Evolutionary conservation across 2,113 vertebrate genomes (phyloP).

Genomic region (Thunnus thynnus): DNA sequence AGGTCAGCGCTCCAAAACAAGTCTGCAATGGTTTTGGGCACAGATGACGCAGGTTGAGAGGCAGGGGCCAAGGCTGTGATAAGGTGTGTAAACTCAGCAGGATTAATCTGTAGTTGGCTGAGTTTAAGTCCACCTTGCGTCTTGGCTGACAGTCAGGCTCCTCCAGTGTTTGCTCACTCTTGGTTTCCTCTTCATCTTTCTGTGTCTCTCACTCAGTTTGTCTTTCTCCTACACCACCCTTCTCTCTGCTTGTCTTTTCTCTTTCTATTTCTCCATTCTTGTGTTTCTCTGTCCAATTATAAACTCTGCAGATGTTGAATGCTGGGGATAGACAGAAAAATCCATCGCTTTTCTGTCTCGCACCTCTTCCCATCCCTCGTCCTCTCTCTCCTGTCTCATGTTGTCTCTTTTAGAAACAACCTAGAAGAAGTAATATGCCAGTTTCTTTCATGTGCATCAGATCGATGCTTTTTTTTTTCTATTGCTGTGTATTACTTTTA

Average conservation of each 20-base stretch:
- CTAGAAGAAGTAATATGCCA: too few species aligned
- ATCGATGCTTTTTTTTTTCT: too few species aligned
- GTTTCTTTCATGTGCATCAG: too few species aligned
- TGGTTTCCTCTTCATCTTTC: conserved; percentile 21
- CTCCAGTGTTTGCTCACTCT: conserved; percentile 4
- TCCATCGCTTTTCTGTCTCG: not conserved
- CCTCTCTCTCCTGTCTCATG: too few species aligned
- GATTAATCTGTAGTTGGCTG: conserved; percentile 60
- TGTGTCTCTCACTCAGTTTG: not conserved
- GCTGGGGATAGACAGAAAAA: not conserved
- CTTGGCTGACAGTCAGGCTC: conserved; percentile 44
- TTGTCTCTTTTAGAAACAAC: too few species aligned
- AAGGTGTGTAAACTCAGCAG: conserved; percentile 53
- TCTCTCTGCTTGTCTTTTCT: not conserved
- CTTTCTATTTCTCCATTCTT: not conserved
- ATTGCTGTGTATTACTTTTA: not conserved
- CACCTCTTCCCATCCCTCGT: not conserved
- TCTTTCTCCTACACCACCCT: not conserved
- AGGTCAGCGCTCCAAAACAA: conserved; percentile 40
- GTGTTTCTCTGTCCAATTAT: not conserved
- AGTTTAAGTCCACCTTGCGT: conserved; percentile 65
- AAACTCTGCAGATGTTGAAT: not conserved
- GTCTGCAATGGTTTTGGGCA: conserved; percentile 16
- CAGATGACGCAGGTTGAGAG: conserved; percentile 38
- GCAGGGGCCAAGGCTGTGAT: conserved; percentile 41